phyloP scores from a whole-genome alignment of 92 coral and sea anemone species.

The Zoanthus sociatus region DNA sequence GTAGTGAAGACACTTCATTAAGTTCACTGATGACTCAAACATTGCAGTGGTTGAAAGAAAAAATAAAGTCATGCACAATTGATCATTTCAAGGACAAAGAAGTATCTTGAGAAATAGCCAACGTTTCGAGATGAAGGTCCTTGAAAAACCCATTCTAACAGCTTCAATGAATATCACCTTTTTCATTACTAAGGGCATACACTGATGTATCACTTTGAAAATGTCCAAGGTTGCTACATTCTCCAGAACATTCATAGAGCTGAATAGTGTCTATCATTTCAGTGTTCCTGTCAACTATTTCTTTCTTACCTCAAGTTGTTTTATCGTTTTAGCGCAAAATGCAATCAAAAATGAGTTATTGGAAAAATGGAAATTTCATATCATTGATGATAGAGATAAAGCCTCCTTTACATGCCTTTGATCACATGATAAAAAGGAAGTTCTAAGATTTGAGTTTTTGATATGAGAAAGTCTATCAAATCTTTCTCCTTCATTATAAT shows the following conservation, averaged over 20 bases:
- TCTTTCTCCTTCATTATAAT: too few relatives aligned
- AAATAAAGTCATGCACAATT: background rate
- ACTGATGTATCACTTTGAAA: too few relatives aligned
- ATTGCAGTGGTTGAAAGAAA: constrained; percentile 9
- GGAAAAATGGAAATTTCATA: background rate
- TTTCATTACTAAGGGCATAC: too few relatives aligned
- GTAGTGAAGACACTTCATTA: constrained; percentile 15
- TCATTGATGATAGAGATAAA: constrained; percentile 1
- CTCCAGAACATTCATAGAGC: constrained; percentile 6
- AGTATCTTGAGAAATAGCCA: too few relatives aligned
- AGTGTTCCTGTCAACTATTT: background rate
- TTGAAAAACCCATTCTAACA: too few relatives aligned
- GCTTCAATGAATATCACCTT: too few relatives aligned
- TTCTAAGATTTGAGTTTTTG: background rate
- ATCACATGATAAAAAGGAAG: background rate
- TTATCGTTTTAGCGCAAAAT: background rate
- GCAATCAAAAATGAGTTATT: background rate
- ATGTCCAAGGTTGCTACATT: too few relatives aligned
- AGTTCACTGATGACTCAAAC: constrained; percentile 13
- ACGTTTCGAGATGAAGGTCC: too few relatives aligned
- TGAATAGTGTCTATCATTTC: background rate
- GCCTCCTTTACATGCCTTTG: background rate
- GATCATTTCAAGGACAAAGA: too few relatives aligned
- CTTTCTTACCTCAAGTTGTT: background rate
- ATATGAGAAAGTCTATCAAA: background rate